Base-by-base conservation (phyloP, 2,888 invertebrate species). In the Drosophila nigricruria region DNA sequence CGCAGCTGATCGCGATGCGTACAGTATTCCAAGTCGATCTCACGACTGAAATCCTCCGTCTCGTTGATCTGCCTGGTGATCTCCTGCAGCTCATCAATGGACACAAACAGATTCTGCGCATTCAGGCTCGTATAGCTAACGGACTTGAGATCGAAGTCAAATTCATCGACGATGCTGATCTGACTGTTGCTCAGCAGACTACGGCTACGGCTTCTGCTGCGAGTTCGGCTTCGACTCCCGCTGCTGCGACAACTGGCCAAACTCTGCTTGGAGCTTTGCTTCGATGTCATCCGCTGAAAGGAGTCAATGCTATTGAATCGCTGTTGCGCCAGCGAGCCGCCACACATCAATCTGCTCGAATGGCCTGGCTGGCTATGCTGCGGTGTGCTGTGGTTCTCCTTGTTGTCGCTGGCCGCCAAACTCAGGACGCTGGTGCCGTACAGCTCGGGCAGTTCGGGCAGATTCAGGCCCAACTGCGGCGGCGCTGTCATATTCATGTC, bases 31-130 rank as follows among this genome's bases (percentile, higher is more conserved):
- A 92, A 69, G 64, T 93, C 93, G 42, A 93, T 91, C 18, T 92
- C 91, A 1, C 91, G 86, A 67, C 73, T 91, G 27, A 93, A 93
- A 9, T 92, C 91, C 52, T 93, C 93, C 16, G 91, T 89, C 73
- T 92, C 93, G 60, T 93, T 92, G 18, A 93, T 93, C 71, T 93
- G 92, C 2, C 91, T 81, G 4, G 92, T 92, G 3, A 93, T 91
- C 77, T 93, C 93, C 65, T 93, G 92, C 25, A 93, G 87, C 68
- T 93, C 93, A 49, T 93, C 92, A n/a, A 93, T 92, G 40, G 93
- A 93, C 5, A 93, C 89, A 52, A 92, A 93, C 6, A 93, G 71
- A 58, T 91, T 92, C 68, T 92, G 91, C 2, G 91, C 89, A 76
- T 92, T 91, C 14, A 93, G 80, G 50, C 92, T 93, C 78, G 93